Evolutionary conservation across 2,113 vertebrate genomes (phyloP).

Genomic region (Ictalurus furcatus): DNA sequence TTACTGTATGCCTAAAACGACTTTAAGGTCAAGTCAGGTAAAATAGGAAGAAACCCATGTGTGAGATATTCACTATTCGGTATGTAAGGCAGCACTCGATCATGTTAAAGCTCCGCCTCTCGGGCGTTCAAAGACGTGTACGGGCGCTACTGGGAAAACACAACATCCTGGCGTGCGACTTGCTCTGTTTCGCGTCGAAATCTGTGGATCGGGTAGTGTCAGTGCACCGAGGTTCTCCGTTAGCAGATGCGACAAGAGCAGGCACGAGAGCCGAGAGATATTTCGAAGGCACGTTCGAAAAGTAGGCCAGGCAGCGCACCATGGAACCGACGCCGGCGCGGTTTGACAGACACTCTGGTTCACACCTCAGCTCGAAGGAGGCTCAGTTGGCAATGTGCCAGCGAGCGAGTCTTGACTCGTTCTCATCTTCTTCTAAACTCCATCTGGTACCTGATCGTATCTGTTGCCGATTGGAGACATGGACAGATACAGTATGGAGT

Average conservation of each 20-base stretch:
- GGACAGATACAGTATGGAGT: neutral
- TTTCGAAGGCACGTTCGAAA: neutral
- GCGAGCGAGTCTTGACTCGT: neutral
- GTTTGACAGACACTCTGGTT: slow-evolving; percentile 7
- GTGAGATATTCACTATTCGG: neutral
- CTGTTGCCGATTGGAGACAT: neutral
- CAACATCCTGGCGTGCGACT: neutral
- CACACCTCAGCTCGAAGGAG: neutral
- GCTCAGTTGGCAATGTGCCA: neutral
- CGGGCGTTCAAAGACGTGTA: neutral
- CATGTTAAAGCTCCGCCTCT: neutral
- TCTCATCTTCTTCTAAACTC: neutral
- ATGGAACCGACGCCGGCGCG: neutral
- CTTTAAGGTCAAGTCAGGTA: neutral
- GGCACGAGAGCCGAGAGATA: neutral
- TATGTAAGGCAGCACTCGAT: neutral
- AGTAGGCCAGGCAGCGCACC: neutral
- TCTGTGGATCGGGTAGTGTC: neutral
- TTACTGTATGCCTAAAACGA: neutral
- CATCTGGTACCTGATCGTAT: neutral
- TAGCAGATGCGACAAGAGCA: neutral
- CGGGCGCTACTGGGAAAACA: too few relatives aligned
- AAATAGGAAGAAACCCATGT: neutral
- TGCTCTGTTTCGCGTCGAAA: neutral
- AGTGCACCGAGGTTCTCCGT: neutral